Percentiles rank a stretch among this genome's conserved stretches.
These are phyloP conservation scores for Porites australiensis DNA, from an alignment of 64 coral and sea anemone genomes.

Conservation along the genomic window DNA sequence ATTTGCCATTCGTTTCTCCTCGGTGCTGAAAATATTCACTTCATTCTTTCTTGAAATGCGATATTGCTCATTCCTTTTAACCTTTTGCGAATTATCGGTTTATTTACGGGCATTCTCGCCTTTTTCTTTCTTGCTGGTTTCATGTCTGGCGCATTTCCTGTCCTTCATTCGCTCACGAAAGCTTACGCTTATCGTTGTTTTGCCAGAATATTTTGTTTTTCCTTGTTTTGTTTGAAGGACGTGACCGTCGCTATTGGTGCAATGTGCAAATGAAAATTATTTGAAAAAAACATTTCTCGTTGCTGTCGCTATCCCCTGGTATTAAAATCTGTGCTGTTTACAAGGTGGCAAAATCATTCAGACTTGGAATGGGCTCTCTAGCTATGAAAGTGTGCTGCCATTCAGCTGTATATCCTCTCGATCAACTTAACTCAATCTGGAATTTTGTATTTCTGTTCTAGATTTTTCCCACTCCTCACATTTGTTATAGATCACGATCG, in stretches of 20 bases:
- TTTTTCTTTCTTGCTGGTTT: background rate
- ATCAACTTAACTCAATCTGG: no score
- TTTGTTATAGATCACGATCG: no score
- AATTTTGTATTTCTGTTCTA: no score
- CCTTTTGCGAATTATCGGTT: background rate
- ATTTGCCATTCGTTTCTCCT: slow-evolving; percentile 14
- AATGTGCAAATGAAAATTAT: background rate
- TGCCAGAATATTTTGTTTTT: slow-evolving; percentile 32
- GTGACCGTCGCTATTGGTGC: slow-evolving; percentile 11
- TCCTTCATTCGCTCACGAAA: background rate
- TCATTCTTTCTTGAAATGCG: background rate
- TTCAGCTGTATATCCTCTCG: no score
- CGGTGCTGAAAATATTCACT: background rate
- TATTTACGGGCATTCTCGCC: background rate
- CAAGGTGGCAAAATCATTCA: no score
- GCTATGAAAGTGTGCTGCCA: no score
- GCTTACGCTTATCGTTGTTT: background rate
- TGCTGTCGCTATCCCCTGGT: background rate
- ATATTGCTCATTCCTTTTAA: background rate
- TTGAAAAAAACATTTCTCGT: background rate
- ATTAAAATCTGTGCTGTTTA: no score
- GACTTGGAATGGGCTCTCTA: no score
- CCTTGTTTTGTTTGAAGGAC: slow-evolving; percentile 13
- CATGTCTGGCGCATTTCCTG: slow-evolving; percentile 21
- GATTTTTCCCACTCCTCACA: no score